A percentile compares a stretch with the other conserved stretches of the same genome.
These are phyloP conservation scores for Phytoseiulus persimilis DNA, from an alignment of 2,888 invertebrate genomes.

Conservation along the genomic window DNA sequence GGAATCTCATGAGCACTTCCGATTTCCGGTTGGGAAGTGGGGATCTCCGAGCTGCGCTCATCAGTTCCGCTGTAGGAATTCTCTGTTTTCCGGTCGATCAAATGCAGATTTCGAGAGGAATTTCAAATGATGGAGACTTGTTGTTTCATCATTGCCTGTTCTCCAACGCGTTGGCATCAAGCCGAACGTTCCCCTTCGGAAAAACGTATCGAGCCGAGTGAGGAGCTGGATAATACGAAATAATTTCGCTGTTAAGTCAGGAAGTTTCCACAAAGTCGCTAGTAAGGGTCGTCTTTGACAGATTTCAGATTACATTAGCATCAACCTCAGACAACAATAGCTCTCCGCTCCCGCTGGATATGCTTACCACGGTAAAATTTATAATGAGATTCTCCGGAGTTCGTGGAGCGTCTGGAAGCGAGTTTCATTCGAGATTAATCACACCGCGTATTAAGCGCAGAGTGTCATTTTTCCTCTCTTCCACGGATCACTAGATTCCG, in stretches of 20 bases:
- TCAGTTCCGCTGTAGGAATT: no score
- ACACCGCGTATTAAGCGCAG: background rate
- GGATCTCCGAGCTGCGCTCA: background rate
- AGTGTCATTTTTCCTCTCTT: background rate
- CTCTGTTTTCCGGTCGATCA: no score
- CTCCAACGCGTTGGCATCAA: no score
- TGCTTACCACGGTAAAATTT: background rate
- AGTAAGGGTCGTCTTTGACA: background rate
- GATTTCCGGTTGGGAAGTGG: background rate
- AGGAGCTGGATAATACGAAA: background rate
- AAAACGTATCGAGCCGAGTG: background rate
- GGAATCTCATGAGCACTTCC: background rate
- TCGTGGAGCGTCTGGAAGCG: background rate
- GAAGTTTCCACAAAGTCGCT: background rate
- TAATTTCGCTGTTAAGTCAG: background rate
- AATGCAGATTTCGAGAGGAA: no score
- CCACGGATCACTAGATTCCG: background rate
- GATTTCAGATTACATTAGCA: background rate
- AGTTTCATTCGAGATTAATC: background rate
- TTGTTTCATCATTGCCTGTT: no score
- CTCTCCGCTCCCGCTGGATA: background rate
- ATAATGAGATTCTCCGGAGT: background rate
- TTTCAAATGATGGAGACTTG: no score
- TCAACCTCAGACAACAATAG: background rate
- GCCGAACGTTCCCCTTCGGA: background rate